Evolutionary conservation across 53 echinoderm and acorn worm species (phyloP), one percentile per base, ranked within the genome.

Genomic region (Holothuria scabra): DNA sequence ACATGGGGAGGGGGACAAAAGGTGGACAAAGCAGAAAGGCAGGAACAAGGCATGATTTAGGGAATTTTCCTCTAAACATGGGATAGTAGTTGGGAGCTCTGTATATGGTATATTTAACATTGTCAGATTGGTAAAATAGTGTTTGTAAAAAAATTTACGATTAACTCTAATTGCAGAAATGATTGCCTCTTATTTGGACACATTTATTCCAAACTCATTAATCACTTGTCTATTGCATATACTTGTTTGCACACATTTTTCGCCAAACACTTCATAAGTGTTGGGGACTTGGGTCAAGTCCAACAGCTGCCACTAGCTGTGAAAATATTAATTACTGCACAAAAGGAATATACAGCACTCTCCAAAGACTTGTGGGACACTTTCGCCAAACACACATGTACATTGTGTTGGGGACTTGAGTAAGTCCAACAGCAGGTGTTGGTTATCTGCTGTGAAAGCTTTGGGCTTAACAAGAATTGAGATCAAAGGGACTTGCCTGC

Each of bases 351-450:
- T n/a, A 25, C 44, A 72, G 46, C 44, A 48, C n/a, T 24, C 46
- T 24, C 11, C 9, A 12, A 48, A 8, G 48, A 46, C 25, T 72
- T 78, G 59, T 34, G 46, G 80, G 56, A 59, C 59, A 83, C 52
- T 48, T 83, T 83, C 83, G 83, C 83, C 83, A 83, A 83, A 83
- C 83, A 83, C 67, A 64, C 46, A 11, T 19, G 21, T 57, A 46
- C 31, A 46, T 52, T 83, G 29, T 66, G 65, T 65, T 83, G 65
- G 83, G 83, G 83, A 67, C 65, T 67, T 66, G 20, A 12, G 22
- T 1, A 49, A 83, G 83, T 83, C 83, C 83, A 83, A 83, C 83
- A 83, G 83, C 67, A 83, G 72, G 21, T 32, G n/a, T 34, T 32
- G 37, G 32, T 3, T 18, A 67, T 67, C 72, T 72, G 72, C 72